Conservation (phyloP, 30 jellyfish, hydroid and myxozoan genomes). For the Hydractinia symbiolongicarpus region DNA sequence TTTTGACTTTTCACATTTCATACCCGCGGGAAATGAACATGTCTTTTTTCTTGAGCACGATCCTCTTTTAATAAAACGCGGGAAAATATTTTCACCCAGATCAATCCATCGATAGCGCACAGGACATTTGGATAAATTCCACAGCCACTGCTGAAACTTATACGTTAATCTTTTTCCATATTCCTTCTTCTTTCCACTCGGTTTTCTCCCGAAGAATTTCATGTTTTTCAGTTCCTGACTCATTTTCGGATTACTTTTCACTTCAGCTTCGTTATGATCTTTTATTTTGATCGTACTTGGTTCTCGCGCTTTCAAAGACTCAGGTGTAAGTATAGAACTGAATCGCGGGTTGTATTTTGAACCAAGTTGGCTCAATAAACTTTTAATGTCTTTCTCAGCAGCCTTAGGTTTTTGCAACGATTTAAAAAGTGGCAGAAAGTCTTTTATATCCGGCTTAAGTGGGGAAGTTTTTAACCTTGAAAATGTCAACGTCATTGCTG, state of each 20-base stretch:
- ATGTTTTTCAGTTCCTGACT: slow-evolving; percentile 55
- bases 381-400: slow-evolving; percentile 13
- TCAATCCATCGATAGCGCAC: slow-evolving; percentile 82
- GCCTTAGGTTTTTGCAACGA: slow-evolving; percentile 28
- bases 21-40: slow-evolving; percentile 94
- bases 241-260: slow-evolving; percentile 47
- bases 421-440: slow-evolving; percentile 19
- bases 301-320: slow-evolving; percentile 9
- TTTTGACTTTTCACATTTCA: slow-evolving; percentile 68
- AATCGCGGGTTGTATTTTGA: slow-evolving; percentile 51
- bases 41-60: slow-evolving; percentile 57
- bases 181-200: slow-evolving; percentile 45
- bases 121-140: slow-evolving; percentile 95
- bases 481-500: slow-evolving; percentile 3
- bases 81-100: slow-evolving; percentile 72
- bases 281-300: slow-evolving; percentile 7
- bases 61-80: slow-evolving; percentile 85
- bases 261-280: slow-evolving; percentile 18
- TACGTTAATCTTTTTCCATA: slow-evolving; percentile 67
- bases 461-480: slow-evolving; percentile 15
- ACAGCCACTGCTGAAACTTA: slow-evolving; percentile 75
- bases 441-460: slow-evolving; percentile 31
- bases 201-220: slow-evolving; percentile 42
- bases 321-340: slow-evolving; percentile 73
- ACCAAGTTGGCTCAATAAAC: slow-evolving; percentile 54